These are phyloP conservation scores for Andrena bicolor DNA, from an alignment of 2,888 invertebrate genomes.

Conservation along the genomic window DNA sequence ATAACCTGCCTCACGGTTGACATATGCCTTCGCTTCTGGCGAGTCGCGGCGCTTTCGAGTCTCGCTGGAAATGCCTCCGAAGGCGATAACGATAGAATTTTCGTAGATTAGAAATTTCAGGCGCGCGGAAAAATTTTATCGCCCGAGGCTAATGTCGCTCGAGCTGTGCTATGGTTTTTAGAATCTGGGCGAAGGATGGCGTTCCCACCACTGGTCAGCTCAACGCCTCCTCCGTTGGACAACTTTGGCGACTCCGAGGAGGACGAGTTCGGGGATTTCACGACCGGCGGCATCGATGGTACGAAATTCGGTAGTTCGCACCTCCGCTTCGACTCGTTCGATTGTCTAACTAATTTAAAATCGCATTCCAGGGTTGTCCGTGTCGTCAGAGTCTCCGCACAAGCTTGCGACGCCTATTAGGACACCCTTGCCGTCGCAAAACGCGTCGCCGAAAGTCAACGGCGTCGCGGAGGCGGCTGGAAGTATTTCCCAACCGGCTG, in stretches of 20 bases:
- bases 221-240: slow-evolving; percentile 89
- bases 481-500: slow-evolving; percentile 25
- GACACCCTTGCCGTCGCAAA: slow-evolving; percentile 76
- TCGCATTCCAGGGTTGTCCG: slow-evolving; percentile 77
- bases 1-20: slow-evolving; percentile 61
- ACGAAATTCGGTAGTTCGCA: neutral
- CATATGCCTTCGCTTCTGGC: slow-evolving; percentile 47
- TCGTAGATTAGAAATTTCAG: no score
- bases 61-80: neutral
- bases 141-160: no score
- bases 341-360: neutral
- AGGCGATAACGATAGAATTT: no score
- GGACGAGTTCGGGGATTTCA: slow-evolving; percentile 86
- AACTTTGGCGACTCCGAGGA: slow-evolving; percentile 86
- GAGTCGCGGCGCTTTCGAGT: neutral
- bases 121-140: no score
- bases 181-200: slow-evolving; percentile 84
- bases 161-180: neutral
- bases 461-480: slow-evolving; percentile 69
- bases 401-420: slow-evolving; percentile 78
- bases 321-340: neutral
- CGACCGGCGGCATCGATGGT: slow-evolving; percentile 83
- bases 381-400: slow-evolving; percentile 82
- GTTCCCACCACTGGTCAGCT: slow-evolving; percentile 89
- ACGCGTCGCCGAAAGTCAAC: slow-evolving; percentile 79